phyloP scores from a whole-genome alignment of 92 coral and sea anemone genomes.

The Actinernus sp. region DNA sequence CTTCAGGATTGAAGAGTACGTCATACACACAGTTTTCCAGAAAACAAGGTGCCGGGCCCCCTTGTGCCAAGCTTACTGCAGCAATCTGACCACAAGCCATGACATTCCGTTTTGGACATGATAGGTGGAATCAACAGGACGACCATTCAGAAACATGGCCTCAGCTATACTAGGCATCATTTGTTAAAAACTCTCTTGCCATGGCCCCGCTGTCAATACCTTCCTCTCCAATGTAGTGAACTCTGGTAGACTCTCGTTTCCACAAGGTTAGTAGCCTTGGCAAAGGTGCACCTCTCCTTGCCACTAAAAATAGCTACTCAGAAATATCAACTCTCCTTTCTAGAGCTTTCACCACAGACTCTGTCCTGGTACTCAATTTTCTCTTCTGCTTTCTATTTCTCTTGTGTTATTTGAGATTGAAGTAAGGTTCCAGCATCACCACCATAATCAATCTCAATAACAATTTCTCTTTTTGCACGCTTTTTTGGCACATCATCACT shows the following conservation, averaged over 20 bases:
- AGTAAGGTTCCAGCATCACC: no score
- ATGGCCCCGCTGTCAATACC: slow-evolving; percentile 60
- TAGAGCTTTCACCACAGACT: slow-evolving; percentile 30
- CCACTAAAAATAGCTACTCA: slow-evolving; percentile 39
- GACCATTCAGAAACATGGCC: slow-evolving; percentile 35
- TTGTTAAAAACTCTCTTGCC: slow-evolving; percentile 48
- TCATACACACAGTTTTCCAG: no score
- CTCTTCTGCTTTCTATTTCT: no score
- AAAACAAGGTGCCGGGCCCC: no score
- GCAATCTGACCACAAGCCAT: no score
- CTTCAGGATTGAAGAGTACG: no score
- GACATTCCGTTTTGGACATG: no score
- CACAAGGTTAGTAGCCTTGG: slow-evolving; percentile 28
- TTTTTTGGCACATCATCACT: slow-evolving; percentile 6
- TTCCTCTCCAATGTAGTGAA: slow-evolving; percentile 38
- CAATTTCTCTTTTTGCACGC: not conserved
- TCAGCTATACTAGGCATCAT: slow-evolving; percentile 21
- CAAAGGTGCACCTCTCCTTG: slow-evolving; percentile 31
- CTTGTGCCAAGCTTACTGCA: no score
- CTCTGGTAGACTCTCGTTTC: slow-evolving; percentile 40
- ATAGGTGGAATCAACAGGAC: slow-evolving; percentile 54
- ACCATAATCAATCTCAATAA: no score
- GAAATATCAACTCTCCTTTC: slow-evolving; percentile 16
- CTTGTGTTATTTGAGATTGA: no score
- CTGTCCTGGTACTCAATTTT: no score